Percentiles rank a stretch among this genome's conserved stretches.
phyloP scores from a whole-genome alignment of 92 coral and sea anemone genomes.

The Parazoanthus darwini region DNA sequence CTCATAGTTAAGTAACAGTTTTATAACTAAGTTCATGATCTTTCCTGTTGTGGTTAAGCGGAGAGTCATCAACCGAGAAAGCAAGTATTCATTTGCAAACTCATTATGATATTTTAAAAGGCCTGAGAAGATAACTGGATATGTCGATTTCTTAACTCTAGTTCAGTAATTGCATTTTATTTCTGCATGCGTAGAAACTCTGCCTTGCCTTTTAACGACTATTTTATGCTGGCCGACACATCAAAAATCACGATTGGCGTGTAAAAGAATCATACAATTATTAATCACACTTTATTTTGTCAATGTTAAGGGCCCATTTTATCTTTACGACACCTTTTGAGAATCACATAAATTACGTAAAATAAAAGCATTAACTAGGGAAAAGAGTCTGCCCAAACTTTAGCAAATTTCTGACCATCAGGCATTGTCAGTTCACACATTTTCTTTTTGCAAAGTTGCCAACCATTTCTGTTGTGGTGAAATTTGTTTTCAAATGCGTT shows the following conservation, averaged over 20 bases:
- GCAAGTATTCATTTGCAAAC: not conserved
- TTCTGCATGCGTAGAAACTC: not conserved
- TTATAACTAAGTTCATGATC: not conserved
- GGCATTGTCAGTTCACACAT: not conserved
- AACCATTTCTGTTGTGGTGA: conserved; percentile 16
- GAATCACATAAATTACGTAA: conserved; percentile 49
- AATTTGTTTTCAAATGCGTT: not conserved
- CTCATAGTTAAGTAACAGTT: not conserved
- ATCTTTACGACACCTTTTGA: not conserved
- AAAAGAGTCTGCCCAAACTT: conserved; percentile 53
- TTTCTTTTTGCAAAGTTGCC: not conserved
- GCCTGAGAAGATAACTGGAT: not conserved
- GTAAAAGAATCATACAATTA: not conserved
- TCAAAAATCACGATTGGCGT: not conserved
- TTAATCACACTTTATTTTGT: not conserved
- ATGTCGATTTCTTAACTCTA: not conserved
- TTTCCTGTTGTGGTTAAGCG: not conserved
- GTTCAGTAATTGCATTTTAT: not conserved
- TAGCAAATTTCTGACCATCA: conserved; percentile 38
- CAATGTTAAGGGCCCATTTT: not conserved
- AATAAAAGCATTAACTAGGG: conserved; percentile 41
- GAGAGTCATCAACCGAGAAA: not conserved
- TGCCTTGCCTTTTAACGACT: not conserved
- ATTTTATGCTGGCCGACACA: not conserved
- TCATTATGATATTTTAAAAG: not conserved